phyloP scores from a whole-genome alignment of 2,888 invertebrate species.

The Zaprionus obscuricornis region DNA sequence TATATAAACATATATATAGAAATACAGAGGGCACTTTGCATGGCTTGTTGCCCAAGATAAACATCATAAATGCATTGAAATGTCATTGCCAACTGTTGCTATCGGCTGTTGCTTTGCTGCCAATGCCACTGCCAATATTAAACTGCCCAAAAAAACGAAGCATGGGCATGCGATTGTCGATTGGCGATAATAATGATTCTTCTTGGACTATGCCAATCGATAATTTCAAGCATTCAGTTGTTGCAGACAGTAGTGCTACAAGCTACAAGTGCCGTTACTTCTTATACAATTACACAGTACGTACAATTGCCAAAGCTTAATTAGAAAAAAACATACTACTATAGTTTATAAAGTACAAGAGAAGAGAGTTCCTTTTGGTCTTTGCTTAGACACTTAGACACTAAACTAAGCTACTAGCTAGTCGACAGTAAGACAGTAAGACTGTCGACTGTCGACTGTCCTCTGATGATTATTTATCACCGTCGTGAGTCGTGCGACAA shows the following conservation, averaged over 20 bases:
- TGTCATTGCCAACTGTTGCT: slow-evolving; percentile 76
- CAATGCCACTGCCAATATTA: slow-evolving; percentile 10
- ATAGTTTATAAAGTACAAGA: slow-evolving; percentile 28
- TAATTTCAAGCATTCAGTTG: not conserved
- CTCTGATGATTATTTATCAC: slow-evolving; percentile 78
- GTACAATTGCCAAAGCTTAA: slow-evolving; percentile 67
- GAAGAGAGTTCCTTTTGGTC: too few species aligned
- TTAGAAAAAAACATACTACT: slow-evolving; percentile 53
- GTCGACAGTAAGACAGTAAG: slow-evolving; percentile 15
- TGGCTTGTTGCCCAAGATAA: slow-evolving; percentile 69
- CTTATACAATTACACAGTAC: slow-evolving; percentile 72
- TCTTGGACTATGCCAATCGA: slow-evolving; percentile 21
- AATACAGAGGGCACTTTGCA: slow-evolving; percentile 60
- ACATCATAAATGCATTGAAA: slow-evolving; percentile 82
- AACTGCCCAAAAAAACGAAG: slow-evolving; percentile 49
- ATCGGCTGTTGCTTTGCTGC: slow-evolving; percentile 46
- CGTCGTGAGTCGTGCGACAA: slow-evolving; percentile 79
- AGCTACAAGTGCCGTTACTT: slow-evolving; percentile 69
- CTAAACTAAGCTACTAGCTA: slow-evolving; percentile 18
- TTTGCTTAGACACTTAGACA: slow-evolving; percentile 17
- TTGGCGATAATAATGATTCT: slow-evolving; percentile 68
- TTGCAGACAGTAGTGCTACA: slow-evolving; percentile 24
- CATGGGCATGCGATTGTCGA: too few species aligned
- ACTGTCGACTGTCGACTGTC: too few species aligned
- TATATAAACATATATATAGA: not conserved